Evolutionary conservation across 2,797 vertebrate species (phyloP).

Genomic region (Acipenser oxyrinchus): DNA sequence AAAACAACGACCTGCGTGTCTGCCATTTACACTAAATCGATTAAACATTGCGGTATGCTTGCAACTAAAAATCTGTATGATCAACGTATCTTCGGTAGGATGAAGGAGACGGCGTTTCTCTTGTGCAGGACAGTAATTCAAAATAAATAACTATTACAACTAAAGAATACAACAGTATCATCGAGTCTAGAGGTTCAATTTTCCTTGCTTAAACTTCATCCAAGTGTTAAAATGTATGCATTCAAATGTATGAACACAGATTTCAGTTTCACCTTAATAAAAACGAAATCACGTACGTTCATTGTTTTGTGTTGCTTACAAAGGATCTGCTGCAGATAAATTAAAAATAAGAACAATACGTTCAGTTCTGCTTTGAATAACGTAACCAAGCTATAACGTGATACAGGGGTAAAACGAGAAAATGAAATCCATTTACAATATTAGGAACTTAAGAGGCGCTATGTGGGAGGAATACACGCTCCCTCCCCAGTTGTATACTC

Average conservation of each 20-base stretch:
- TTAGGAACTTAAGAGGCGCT: neutral
- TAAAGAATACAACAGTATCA: too few relatives aligned
- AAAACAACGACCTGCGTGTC: neutral
- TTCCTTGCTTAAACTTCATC: neutral
- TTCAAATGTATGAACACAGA: neutral
- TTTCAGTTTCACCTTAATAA: neutral
- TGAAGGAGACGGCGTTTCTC: constrained; percentile 36
- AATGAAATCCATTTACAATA: neutral
- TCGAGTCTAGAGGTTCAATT: too few relatives aligned
- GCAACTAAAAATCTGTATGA: constrained; percentile 55
- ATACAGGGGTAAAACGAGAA: neutral
- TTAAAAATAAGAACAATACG: neutral
- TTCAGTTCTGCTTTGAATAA: too few relatives aligned
- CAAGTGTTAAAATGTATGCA: neutral
- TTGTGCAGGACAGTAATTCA: neutral
- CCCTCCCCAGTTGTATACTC: constrained; percentile 53
- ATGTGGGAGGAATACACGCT: neutral
- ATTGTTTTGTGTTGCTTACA: too few relatives aligned
- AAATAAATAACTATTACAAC: neutral
- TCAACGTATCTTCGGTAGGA: constrained; percentile 43
- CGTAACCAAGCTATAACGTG: too few relatives aligned
- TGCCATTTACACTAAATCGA: constrained; percentile 39
- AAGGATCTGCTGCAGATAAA: neutral
- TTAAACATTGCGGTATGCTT: constrained; percentile 53
- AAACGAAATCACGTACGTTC: too few relatives aligned